Conservation (phyloP, 2,888 invertebrate species). For the Alsophila aescularia region DNA sequence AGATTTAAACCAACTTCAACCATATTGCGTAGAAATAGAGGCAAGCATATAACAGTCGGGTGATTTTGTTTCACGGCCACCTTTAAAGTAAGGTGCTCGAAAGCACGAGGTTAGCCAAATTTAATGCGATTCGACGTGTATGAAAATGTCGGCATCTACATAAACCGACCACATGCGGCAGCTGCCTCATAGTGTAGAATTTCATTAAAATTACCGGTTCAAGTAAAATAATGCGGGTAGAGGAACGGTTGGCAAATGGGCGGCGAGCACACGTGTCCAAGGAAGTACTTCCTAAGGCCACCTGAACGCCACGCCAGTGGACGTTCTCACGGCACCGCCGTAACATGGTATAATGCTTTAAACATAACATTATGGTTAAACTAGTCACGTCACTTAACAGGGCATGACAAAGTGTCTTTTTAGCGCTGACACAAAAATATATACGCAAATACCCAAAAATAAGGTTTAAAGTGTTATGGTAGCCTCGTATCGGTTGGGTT, state of each 20-base stretch:
- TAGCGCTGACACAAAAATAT: neutral
- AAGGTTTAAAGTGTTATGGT: no score
- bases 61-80: neutral
- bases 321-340: constrained; percentile 71
- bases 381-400: constrained; percentile 65
- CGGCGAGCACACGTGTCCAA: constrained; percentile 69
- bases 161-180: constrained; percentile 67
- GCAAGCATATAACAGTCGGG: neutral
- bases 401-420: constrained; percentile 35
- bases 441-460: neutral
- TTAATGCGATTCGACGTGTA: constrained; percentile 66
- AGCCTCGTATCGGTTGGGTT: no score
- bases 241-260: constrained; percentile 66
- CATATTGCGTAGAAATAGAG: neutral
- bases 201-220: constrained; percentile 80
- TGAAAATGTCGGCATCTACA: constrained; percentile 51
- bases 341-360: constrained; percentile 62
- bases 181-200: constrained; percentile 77
- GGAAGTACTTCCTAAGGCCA: constrained; percentile 67
- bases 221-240: constrained; percentile 74
- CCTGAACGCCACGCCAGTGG: constrained; percentile 60
- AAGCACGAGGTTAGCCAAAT: constrained; percentile 32
- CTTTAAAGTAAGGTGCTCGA: neutral
- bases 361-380: constrained; percentile 58
- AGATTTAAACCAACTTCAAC: neutral